Conservation (phyloP, 2,797 vertebrate species). For the Oreonectes daqikongensis region DNA sequence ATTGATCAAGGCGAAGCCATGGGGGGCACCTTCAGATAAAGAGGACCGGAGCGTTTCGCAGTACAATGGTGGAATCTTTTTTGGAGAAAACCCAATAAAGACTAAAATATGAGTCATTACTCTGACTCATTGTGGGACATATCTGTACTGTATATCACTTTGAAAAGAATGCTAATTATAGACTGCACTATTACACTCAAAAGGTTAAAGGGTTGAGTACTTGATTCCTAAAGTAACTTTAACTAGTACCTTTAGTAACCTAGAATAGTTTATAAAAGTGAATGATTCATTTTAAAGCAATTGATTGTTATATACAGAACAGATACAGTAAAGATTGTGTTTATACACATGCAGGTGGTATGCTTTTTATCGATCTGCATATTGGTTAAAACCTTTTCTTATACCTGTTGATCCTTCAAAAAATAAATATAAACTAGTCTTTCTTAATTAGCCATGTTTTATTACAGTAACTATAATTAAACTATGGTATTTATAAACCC, state of each 20-base stretch:
- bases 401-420: constrained; percentile 1
- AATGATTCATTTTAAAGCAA: background rate
- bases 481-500: too few relatives aligned
- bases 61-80: constrained; percentile 79
- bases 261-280: background rate
- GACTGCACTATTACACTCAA: constrained; percentile 66
- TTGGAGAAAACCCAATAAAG: constrained; percentile 70
- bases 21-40: constrained; percentile 76
- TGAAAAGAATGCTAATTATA: constrained; percentile 71
- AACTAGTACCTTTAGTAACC: background rate
- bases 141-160: constrained; percentile 53
- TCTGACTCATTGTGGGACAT: constrained; percentile 75
- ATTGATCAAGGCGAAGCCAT: constrained; percentile 82
- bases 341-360: background rate
- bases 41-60: constrained; percentile 69
- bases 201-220: constrained; percentile 66
- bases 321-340: background rate
- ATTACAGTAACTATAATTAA: too few relatives aligned
- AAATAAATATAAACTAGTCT: background rate
- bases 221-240: background rate
- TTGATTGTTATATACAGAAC: too few relatives aligned
- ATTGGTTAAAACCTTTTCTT: background rate
- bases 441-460: background rate
- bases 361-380: background rate
- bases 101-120: constrained; percentile 78